Evolutionary conservation across 2,888 invertebrate genomes (phyloP), one percentile per base, ranked within the genome.

Genomic region (Rotaria sp.): DNA sequence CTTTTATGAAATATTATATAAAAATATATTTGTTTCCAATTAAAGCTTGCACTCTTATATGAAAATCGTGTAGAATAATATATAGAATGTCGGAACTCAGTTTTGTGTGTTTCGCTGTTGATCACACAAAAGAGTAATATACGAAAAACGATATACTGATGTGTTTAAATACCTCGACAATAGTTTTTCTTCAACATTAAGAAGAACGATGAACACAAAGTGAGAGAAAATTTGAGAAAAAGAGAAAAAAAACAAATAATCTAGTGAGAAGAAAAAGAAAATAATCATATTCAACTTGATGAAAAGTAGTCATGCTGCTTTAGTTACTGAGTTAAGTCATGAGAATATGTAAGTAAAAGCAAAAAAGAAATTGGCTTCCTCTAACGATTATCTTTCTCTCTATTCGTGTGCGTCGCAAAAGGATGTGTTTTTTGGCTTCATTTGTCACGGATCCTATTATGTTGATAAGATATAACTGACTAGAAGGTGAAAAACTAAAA

Each of bases 371-470:
- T n/a, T 35, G 67, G 15, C 35, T 67, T 67, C 35, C 21, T 38
- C 7, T 67, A 67, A 67, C 21, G 67, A 67, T 67, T 67, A 67
- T 67, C 67, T 35, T 67, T 67, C 21, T 18, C 35, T 67, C 35
- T 67, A 35, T 67, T 67, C 35, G 15, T 67, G 18, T 67, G 35
- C 38, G 35, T 67, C 1, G 21, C 15, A 67, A 67, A 5, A 67
- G 67, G 21, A 30, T 67, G 35, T 67, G 18, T 5, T 67, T 67
- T 10, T 67, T 67, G 38, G 35, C 35, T 35, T 67, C 3, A 35
- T 30, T 67, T 67, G 67, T 35, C 67, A 67, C 67, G 67, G 67
- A 67, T 67, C 67, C 30, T 67, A 67, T 67, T 67, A 67, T 67
- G 35, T 67, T 67, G 30, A 67, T 67, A 18, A 67, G 35, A 35